Conservation (phyloP, 2,888 invertebrate species). For the Sinohyriopsis cumingii region DNA sequence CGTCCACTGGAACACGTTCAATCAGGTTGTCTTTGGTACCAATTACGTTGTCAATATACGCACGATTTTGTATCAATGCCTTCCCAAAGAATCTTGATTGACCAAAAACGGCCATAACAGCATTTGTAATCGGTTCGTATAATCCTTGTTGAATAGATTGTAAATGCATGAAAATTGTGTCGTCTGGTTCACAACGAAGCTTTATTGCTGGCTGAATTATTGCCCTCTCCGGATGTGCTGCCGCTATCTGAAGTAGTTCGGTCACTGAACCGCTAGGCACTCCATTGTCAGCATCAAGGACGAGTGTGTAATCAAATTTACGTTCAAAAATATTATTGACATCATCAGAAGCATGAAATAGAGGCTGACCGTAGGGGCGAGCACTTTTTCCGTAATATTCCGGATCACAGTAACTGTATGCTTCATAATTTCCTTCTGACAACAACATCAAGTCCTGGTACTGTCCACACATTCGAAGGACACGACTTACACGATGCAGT, state of each 20-base stretch:
- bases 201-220: slow-evolving; percentile 64
- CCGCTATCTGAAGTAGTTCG: slow-evolving; percentile 56
- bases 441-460: slow-evolving; percentile 66
- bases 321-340: slow-evolving; percentile 58
- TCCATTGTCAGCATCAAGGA: slow-evolving; percentile 60
- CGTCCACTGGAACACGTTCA: slow-evolving; percentile 62
- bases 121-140: slow-evolving; percentile 62
- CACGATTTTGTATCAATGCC: slow-evolving; percentile 58
- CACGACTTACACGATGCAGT: slow-evolving; percentile 58
- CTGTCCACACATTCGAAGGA: slow-evolving; percentile 62
- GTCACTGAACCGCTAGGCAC: slow-evolving; percentile 54
- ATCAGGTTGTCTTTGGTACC: slow-evolving; percentile 54
- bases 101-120: slow-evolving; percentile 52
- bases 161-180: slow-evolving; percentile 64
- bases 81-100: slow-evolving; percentile 64
- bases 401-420: slow-evolving; percentile 56
- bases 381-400: slow-evolving; percentile 53
- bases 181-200: slow-evolving; percentile 45
- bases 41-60: slow-evolving; percentile 62
- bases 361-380: slow-evolving; percentile 47
- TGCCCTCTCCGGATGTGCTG: slow-evolving; percentile 58
- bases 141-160: slow-evolving; percentile 58
- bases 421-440: slow-evolving; percentile 57
- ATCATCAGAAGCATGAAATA: slow-evolving; percentile 60
- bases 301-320: too few species aligned